Evolutionary conservation across 2,797 vertebrate species (phyloP).

Genomic region (Chaunax sp.): DNA sequence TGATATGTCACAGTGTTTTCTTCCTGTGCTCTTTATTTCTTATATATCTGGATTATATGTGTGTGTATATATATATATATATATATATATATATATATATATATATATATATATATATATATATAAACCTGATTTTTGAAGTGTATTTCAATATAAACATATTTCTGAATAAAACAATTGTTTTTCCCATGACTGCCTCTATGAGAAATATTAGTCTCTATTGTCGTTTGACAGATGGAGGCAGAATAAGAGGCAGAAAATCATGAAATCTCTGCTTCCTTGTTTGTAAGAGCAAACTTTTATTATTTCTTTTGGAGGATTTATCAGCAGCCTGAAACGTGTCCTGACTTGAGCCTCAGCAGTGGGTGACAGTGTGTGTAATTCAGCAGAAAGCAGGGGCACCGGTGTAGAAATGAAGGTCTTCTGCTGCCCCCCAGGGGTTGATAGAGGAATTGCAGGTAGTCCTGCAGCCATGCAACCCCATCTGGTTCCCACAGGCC

Average conservation of each 20-base stretch:
- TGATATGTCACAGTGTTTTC: neutral
- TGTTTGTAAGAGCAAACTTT: slow-evolving; percentile 49
- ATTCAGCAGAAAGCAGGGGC: slow-evolving; percentile 48
- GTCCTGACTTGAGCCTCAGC: slow-evolving; percentile 55
- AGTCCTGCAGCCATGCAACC: neutral
- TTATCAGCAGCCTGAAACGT: slow-evolving; percentile 51
- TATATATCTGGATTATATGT: neutral
- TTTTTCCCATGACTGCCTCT: neutral
- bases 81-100: neutral
- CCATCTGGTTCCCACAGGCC: neutral
- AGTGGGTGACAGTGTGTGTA: slow-evolving; percentile 48
- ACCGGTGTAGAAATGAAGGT: slow-evolving; percentile 68
- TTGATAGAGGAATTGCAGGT: slow-evolving; percentile 47
- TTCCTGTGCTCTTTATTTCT: neutral
- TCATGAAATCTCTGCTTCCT: slow-evolving; percentile 18
- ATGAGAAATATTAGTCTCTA: neutral
- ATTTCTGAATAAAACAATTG: neutral
- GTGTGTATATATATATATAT: neutral
- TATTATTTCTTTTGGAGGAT: slow-evolving; percentile 41
- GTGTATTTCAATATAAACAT: neutral
- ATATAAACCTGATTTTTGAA: neutral
- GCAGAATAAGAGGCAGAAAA: neutral
- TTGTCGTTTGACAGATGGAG: neutral
- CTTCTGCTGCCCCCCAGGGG: slow-evolving; percentile 84
- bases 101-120: neutral